These are phyloP conservation scores for Zosterops japonicus DNA, from an alignment of 2,113 vertebrate genomes.

Conservation along the genomic window DNA sequence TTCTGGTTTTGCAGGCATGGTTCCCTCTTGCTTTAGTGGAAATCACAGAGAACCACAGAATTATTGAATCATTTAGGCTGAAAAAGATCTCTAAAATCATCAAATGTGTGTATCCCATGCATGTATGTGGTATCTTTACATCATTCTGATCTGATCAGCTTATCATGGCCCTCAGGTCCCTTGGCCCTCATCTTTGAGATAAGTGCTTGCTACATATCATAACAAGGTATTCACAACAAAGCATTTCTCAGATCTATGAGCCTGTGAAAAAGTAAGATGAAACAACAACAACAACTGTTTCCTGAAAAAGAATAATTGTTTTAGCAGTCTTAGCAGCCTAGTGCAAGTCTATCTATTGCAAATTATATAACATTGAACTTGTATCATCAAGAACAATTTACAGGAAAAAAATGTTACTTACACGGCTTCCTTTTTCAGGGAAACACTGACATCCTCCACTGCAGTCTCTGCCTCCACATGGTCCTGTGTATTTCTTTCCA, in stretches of 20 bases:
- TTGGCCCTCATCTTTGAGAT: neutral
- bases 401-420: conserved; percentile 74
- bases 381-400: neutral
- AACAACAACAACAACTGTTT: neutral
- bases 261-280: neutral
- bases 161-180: rapidly evolving
- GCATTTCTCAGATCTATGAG: neutral
- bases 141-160: neutral
- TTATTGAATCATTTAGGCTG: neutral
- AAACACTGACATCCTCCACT: conserved; percentile 92
- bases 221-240: neutral
- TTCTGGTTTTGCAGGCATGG: neutral
- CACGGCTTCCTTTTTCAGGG: conserved; percentile 94
- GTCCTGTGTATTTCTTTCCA: conserved; percentile 84
- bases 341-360: neutral
- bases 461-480: conserved; percentile 96
- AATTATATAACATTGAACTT: neutral
- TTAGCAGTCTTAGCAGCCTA: neutral
- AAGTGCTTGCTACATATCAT: neutral
- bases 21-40: neutral
- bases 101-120: neutral
- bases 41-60: neutral
- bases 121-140: neutral
- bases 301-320: neutral
- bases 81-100: neutral